Percentiles rank a stretch among this genome's conserved stretches.
These are phyloP conservation scores for Anguilla megastoma DNA, from an alignment of 2,797 vertebrate genomes.

Conservation along the genomic window DNA sequence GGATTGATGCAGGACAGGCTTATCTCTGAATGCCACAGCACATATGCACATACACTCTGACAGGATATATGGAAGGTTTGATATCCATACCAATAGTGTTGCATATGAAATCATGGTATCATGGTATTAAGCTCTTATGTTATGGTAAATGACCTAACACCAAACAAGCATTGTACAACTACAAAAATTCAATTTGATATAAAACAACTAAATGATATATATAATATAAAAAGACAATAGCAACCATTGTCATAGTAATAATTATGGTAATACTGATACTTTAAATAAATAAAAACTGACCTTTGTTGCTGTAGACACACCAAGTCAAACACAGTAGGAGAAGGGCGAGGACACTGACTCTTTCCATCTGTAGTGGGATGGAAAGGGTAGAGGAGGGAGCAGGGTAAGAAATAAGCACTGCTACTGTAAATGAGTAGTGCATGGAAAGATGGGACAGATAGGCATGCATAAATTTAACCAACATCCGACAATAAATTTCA, in stretches of 20 bases:
- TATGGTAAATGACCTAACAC: background rate
- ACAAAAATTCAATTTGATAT: background rate
- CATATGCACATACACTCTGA: background rate
- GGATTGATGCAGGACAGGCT: background rate
- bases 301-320: constrained; percentile 80
- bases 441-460: constrained; percentile 20
- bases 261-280: constrained; percentile 56
- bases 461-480: background rate
- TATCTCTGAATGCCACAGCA: background rate
- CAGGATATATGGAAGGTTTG: background rate
- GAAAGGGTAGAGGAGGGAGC: constrained; percentile 42
- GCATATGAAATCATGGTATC: too few species aligned
- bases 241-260: constrained; percentile 49
- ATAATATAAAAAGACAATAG: background rate
- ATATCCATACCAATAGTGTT: background rate
- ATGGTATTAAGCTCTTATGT: background rate
- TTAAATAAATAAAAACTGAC: constrained; percentile 70
- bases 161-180: background rate
- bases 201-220: background rate
- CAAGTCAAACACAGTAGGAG: constrained; percentile 78
- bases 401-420: background rate
- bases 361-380: constrained; percentile 77
- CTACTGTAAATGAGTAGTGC: constrained; percentile 15
- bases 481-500: background rate
- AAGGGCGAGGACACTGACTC: constrained; percentile 80